A percentile compares a stretch with the other conserved stretches of the same genome.
phyloP scores from a whole-genome alignment of 2,888 invertebrate species.

The Syrista parreyssii region DNA sequence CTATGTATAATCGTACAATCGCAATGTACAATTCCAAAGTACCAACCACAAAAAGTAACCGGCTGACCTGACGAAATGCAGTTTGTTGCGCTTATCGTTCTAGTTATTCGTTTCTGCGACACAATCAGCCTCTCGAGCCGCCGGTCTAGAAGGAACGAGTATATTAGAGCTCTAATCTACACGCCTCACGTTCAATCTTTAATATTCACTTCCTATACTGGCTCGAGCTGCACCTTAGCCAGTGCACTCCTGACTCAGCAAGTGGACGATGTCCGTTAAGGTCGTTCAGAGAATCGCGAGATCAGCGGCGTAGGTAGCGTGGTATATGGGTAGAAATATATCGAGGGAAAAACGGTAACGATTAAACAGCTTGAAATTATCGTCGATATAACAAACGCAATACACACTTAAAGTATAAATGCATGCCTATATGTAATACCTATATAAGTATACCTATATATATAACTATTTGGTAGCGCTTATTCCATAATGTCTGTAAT shows the following conservation, averaged over 20 bases:
- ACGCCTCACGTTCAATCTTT: constrained; percentile 40
- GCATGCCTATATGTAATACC: neutral
- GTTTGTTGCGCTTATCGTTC: constrained; percentile 45
- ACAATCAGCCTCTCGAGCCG: constrained; percentile 35
- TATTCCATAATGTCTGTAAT: neutral
- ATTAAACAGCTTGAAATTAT: neutral
- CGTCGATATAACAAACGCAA: neutral
- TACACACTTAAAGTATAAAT: neutral
- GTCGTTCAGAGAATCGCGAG: neutral
- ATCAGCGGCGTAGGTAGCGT: neutral
- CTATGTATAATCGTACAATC: neutral
- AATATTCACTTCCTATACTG: constrained; percentile 30
- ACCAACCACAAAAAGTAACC: constrained; percentile 19
- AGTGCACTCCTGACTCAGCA: constrained; percentile 2
- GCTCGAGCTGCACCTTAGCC: neutral
- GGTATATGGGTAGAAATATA: neutral
- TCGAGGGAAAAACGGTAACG: neutral
- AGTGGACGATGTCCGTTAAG: neutral
- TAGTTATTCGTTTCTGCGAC: constrained; percentile 43
- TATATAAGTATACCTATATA: neutral
- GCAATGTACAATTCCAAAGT: neutral
- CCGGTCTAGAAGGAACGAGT: constrained; percentile 38
- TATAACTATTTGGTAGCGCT: neutral
- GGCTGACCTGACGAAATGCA: constrained; percentile 45
- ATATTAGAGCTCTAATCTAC: constrained; percentile 48